Evolutionary conservation across 1,140 invertebrate species (phyloP).

Genomic region (Lepidurus apus): DNA sequence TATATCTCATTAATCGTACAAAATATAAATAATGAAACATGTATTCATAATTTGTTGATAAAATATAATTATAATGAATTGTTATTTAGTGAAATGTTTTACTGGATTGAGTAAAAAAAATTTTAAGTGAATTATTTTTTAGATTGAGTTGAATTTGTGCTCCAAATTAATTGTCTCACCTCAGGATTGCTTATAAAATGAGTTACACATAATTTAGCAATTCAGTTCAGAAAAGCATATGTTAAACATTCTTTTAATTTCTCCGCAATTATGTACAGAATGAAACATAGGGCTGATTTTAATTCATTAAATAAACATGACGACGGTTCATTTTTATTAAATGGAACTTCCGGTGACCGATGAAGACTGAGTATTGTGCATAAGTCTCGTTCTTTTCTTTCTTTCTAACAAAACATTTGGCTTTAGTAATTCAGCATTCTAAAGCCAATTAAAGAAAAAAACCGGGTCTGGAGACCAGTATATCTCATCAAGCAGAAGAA

Average conservation of each 20-base stretch:
- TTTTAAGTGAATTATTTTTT: no score
- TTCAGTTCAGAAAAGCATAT: neutral
- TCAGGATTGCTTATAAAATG: neutral
- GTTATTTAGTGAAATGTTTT: no score
- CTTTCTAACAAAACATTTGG: neutral
- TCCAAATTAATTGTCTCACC: no score
- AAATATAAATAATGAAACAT: no score
- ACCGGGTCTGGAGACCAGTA: neutral
- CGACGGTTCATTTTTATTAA: slow-evolving; percentile 3
- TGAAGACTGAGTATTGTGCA: slow-evolving; percentile 19
- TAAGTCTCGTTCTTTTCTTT: neutral
- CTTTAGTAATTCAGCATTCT: neutral
- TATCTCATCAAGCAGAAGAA: neutral
- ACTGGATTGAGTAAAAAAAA: no score
- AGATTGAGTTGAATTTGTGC: no score
- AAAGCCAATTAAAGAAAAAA: neutral
- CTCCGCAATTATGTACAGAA: neutral
- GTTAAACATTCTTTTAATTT: slow-evolving; percentile 4
- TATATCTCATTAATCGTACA: no score
- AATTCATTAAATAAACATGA: neutral
- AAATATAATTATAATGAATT: no score
- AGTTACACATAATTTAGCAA: neutral
- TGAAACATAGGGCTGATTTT: neutral
- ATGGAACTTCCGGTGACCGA: neutral
- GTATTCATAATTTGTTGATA: no score